These are phyloP conservation scores for Megaceryle torquata DNA, from an alignment of 2,113 vertebrate species.

Conservation along the genomic window DNA sequence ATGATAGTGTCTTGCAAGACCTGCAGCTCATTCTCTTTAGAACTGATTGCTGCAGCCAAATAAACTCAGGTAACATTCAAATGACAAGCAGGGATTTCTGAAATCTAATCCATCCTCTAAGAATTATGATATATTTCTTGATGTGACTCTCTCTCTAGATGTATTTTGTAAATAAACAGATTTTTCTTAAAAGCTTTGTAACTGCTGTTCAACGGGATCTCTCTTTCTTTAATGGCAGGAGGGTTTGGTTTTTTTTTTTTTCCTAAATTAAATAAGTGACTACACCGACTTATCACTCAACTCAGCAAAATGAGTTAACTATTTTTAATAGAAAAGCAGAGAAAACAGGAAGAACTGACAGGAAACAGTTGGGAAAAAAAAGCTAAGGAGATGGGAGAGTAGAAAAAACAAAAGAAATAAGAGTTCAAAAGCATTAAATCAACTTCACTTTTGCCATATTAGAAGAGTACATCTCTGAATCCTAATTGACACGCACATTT, in stretches of 20 bases:
- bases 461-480: not conserved
- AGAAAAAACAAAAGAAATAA: not conserved
- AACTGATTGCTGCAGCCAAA: not conserved
- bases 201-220: not conserved
- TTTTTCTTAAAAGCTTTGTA: not conserved
- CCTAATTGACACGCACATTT: not conserved
- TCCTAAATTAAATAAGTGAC: not conserved
- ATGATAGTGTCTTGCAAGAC: not conserved
- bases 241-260: not conserved
- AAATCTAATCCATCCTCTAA: not conserved
- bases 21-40: not conserved
- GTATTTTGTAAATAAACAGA: not conserved
- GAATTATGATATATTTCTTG: not conserved
- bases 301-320: not conserved
- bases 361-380: not conserved
- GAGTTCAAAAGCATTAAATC: not conserved
- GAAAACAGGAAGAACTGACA: constrained; percentile 6
- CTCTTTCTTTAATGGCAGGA: not conserved
- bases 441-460: not conserved
- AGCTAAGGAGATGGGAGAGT: not conserved
- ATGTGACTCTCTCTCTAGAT: not conserved
- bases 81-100: not conserved
- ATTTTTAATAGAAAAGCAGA: not conserved
- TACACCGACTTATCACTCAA: not conserved
- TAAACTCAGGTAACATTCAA: not conserved